These are phyloP conservation scores for Glossophaga mutica DNA, from an alignment of 2,797 vertebrate species.

Conservation along the genomic window DNA sequence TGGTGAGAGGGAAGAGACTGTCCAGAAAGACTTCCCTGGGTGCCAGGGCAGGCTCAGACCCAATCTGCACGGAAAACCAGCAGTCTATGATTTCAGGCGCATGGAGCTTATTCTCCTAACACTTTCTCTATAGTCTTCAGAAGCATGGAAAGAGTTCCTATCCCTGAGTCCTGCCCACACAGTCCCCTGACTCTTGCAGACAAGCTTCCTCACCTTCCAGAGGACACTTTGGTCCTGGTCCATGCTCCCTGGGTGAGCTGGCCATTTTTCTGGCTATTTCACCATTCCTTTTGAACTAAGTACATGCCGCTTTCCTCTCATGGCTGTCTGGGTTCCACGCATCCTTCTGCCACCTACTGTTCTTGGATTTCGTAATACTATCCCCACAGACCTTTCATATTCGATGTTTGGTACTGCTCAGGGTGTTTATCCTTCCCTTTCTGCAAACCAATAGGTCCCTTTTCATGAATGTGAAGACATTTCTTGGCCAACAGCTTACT, in stretches of 20 bases:
- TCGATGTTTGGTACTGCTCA: constrained; percentile 7
- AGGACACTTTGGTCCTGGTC: constrained; percentile 57
- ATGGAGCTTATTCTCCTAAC: neutral
- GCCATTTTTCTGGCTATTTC: constrained; percentile 13
- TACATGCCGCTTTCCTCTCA: constrained; percentile 29
- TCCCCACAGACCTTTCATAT: constrained; percentile 51
- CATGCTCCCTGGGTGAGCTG: constrained; percentile 68
- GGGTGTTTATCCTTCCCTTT: constrained; percentile 44
- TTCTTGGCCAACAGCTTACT: constrained; percentile 32
- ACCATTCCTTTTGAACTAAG: neutral
- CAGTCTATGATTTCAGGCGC: constrained; percentile 28
- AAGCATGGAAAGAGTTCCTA: constrained; percentile 45
- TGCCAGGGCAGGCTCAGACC: neutral
- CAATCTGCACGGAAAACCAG: constrained; percentile 24
- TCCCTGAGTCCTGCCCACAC: constrained; percentile 43
- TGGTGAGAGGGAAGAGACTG: neutral
- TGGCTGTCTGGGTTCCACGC: constrained; percentile 8
- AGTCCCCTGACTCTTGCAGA: constrained; percentile 39
- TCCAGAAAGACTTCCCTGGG: neutral
- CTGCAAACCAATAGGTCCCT: constrained; percentile 28
- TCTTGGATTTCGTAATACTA: constrained; percentile 27
- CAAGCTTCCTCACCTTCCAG: constrained; percentile 53
- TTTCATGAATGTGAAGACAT: constrained; percentile 16
- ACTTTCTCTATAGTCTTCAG: constrained; percentile 6
- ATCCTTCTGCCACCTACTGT: constrained; percentile 53